Evolutionary conservation across 2,888 invertebrate species (phyloP).

Genomic region (Tenodera sinensis): DNA sequence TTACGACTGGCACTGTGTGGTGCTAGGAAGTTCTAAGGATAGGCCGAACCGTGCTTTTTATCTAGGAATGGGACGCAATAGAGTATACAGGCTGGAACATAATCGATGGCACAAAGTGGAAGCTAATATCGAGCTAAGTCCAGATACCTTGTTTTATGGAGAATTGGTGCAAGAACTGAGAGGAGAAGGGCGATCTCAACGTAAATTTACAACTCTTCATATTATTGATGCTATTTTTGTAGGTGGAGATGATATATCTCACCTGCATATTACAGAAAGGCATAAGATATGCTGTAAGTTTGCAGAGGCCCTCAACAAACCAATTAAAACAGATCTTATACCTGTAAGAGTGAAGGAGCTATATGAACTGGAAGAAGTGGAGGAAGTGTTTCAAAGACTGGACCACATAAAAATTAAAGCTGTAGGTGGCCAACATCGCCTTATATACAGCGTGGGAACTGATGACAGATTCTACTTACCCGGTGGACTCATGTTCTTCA

Average conservation of each 20-base stretch:
- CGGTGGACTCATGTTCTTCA: slow-evolving; percentile 57
- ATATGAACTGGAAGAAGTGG: too few relatives aligned
- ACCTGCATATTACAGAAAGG: slow-evolving; percentile 60
- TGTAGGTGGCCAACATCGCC: slow-evolving; percentile 37
- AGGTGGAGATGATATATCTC: slow-evolving; percentile 65
- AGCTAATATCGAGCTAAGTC: slow-evolving; percentile 57
- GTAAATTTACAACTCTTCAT: slow-evolving; percentile 61
- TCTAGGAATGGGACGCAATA: slow-evolving; percentile 48
- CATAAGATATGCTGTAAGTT: too few relatives aligned
- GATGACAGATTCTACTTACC: slow-evolving; percentile 53
- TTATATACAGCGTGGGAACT: slow-evolving; percentile 43
- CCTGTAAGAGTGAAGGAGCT: too few relatives aligned
- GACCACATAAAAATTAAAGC: slow-evolving; percentile 38
- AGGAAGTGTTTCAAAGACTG: too few relatives aligned
- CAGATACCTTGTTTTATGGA: slow-evolving; percentile 68
- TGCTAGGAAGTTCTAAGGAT: too few relatives aligned
- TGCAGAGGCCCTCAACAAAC: too few relatives aligned
- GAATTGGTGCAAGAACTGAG: slow-evolving; percentile 66
- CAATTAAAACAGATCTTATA: too few relatives aligned
- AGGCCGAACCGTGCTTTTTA: too few relatives aligned
- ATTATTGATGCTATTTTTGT: slow-evolving; percentile 74
- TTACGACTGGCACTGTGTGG: too few relatives aligned
- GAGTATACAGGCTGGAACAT: slow-evolving; percentile 55
- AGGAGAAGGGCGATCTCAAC: slow-evolving; percentile 58
- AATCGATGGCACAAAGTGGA: slow-evolving; percentile 51